Conservation (phyloP, 2,797 vertebrate species). For the Brotula barbata region DNA sequence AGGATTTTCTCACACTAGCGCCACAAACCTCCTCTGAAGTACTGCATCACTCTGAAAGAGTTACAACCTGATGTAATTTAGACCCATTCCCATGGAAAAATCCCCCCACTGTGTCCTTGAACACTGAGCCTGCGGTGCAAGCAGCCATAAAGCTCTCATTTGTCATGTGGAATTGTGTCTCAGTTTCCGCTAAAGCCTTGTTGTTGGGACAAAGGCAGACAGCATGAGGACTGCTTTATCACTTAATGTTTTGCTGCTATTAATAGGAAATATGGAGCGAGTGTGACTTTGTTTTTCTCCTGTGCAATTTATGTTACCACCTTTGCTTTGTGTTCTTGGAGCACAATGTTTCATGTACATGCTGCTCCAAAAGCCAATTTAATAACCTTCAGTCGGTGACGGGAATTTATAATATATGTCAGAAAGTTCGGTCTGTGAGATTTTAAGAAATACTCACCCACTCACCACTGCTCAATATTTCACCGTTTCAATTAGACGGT, state of each 20-base stretch:
- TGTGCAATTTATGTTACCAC: conserved; percentile 23
- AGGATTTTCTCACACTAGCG: conserved; percentile 12
- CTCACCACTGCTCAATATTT: conserved; percentile 18
- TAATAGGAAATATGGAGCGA: conserved; percentile 43
- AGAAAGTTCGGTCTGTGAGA: conserved; percentile 29
- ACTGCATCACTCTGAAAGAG: conserved; percentile 52
- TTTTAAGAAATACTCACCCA: conserved; percentile 15
- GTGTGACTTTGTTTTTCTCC: conserved; percentile 3
- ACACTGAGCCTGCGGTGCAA: conserved; percentile 37
- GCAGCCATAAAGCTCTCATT: conserved; percentile 62
- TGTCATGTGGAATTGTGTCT: conserved; percentile 60
- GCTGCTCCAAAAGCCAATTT: conserved; percentile 26
- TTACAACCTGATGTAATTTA: conserved; percentile 60
- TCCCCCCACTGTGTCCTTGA: conserved; percentile 66
- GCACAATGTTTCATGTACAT: conserved; percentile 3
- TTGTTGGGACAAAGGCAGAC: conserved; percentile 36
- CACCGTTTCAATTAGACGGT: conserved; percentile 34
- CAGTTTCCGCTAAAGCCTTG: conserved; percentile 38
- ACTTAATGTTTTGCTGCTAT: conserved; percentile 50
- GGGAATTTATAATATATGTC: conserved; percentile 39
- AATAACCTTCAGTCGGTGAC: conserved; percentile 10
- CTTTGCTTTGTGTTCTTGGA: conserved; percentile 18
- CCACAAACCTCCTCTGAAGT: conserved; percentile 21
- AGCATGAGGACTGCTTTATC: conserved; percentile 39
- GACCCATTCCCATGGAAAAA: conserved; percentile 58